Base-by-base conservation (phyloP, 2,888 invertebrate genomes). In the Platycnemis pennipes region DNA sequence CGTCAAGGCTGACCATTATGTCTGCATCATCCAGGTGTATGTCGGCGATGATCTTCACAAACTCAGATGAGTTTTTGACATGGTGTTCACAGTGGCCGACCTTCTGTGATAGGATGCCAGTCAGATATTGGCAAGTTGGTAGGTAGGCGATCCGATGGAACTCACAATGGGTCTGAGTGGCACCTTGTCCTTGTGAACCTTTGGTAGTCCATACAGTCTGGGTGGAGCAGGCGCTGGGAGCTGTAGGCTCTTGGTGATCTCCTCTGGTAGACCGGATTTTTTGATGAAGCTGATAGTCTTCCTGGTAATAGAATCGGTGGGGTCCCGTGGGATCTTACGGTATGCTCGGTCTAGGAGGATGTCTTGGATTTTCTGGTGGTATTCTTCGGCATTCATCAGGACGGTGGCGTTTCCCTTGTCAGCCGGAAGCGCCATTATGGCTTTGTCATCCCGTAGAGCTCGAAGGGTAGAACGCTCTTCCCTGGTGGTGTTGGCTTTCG, bases 151-250 rank as follows among this genome's bases (percentile, higher is more conserved):
- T 13, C 26, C 13, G 7, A 87, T 88, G 46, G 88, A 46, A 46
- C 88, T 88, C 45, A 88, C 88, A 5, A 88, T 88, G 45, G 88
- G 88, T 45, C 88, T 44, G 8, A 46, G 26, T 19, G 88, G 46
- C 13, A n/a, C 45, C 42, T 31, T 46, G 0, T 88, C 26, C 46
- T 88, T 88, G 46, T 88, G 88, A 37, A 94, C 56, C 37, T 94
- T 56, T n/a, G 94, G 94, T 42, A 94, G 56, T 16, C 63, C 63
- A 31, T 94, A 94, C 3, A 94, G 56, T 94, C 94, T 94, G 3
- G 42, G 94, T 19, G 94, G 94, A 5, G n/a, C 94, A 7, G 53
- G 53, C 7, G 63, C 94, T 45, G 26, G 56, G 8, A 37, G 56
- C 8, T n/a, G 13, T n/a, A 94, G 94, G 45, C 26, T 2, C 37